Evolutionary conservation across 2,113 vertebrate species (phyloP), one percentile per base, ranked within the genome.

Genomic region (Cichladusa arquata): DNA sequence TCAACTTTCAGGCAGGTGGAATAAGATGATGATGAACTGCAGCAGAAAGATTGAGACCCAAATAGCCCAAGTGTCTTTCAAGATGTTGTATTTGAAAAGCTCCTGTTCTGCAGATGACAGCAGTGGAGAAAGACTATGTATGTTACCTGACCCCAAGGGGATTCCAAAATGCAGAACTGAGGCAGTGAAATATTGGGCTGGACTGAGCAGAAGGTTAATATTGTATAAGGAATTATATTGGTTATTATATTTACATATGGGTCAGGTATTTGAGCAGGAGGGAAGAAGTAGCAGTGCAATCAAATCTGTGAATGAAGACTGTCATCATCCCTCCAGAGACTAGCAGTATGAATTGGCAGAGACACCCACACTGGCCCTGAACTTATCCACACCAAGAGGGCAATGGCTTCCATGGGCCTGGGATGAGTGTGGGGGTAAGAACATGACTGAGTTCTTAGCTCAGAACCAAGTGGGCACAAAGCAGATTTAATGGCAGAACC

Each of bases 41-140:
- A 60, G 28, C 8, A 90, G 71, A 36, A 77, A 48, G 26, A 12
- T 47, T 67, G 56, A 64, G 47, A 67, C n/a, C 15, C 2, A 2
- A 90, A 56, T 12, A 84, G 26, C 2, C 1, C 17, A 40, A 64
- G 6, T 48, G 11, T 12, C 10, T 74, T 62, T 87, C 13, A 64
- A 64, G 26, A 4, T 74, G 10, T 12, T 79, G 2, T 5, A 2
- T 19, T 1, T 20, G 45, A 61, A 31, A 26, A 14, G 3, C 6
- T 76, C 14, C 15, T 17, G 11, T 42, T 82, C 62, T 2, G 4
- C 28, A 54, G 40, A 11, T 6, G 13, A 31, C 6, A 61, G 8
- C 12, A 42, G 18, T 19, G 16, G 29, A 72, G 45, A 66, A 85
- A n/a, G 17, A 29, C 14, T 0, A 0, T 4, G 5, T 25, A 4